A percentile compares a stretch with the other conserved stretches of the same genome.
Evolutionary conservation across 1,140 invertebrate species (phyloP).

Genomic region (Lamellibrachia luymesi): DNA sequence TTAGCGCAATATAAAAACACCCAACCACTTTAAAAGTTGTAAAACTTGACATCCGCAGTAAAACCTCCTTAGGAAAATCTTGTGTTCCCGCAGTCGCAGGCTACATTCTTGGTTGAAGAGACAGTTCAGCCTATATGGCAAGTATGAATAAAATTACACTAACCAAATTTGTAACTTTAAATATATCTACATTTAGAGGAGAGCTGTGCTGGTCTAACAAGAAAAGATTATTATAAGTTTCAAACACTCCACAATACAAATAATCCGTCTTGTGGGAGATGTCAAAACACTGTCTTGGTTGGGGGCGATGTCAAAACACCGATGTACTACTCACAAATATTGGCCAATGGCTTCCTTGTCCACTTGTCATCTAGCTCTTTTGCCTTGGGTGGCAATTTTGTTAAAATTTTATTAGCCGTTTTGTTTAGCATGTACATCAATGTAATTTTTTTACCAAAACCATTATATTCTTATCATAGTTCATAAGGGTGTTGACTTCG

Average conservation of each 20-base stretch:
- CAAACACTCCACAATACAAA: background rate
- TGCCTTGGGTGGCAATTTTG: no score
- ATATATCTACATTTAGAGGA: background rate
- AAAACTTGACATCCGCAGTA: background rate
- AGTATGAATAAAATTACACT: background rate
- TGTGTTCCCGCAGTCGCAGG: background rate
- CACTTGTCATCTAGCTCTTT: no score
- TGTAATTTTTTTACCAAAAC: no score
- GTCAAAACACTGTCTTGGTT: background rate
- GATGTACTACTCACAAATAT: background rate
- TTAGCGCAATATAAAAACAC: background rate
- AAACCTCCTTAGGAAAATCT: background rate
- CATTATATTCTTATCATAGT: no score
- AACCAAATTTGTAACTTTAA: background rate
- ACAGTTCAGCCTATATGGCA: background rate
- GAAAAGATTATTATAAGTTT: background rate
- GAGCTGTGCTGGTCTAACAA: background rate
- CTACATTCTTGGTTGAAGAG: background rate
- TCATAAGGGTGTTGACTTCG: no score
- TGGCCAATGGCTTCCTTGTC: background rate
- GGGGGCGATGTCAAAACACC: background rate
- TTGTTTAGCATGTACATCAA: background rate
- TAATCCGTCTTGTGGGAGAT: background rate
- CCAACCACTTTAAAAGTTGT: background rate
- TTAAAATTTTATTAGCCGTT: background rate